Evolutionary conservation across 2,797 vertebrate genomes (phyloP).

Genomic region (Cheirogaleus major): DNA sequence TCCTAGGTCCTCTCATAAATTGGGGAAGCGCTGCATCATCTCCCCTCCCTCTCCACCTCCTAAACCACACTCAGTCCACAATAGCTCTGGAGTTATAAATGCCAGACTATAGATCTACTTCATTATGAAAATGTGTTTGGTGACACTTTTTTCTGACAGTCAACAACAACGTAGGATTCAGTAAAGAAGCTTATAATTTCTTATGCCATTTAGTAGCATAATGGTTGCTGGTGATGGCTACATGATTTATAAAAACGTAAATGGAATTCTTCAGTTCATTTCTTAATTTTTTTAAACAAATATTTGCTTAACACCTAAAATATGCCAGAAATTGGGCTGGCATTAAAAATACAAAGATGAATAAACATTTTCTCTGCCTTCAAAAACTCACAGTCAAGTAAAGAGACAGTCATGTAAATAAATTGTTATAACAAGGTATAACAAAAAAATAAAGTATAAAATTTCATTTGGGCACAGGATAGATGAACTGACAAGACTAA

Average conservation of each 20-base stretch:
- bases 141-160: slow-evolving; percentile 23
- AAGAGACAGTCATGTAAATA: slow-evolving; percentile 44
- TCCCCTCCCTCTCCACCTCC: background rate
- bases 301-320: slow-evolving; percentile 61
- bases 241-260: slow-evolving; percentile 45
- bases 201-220: background rate
- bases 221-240: background rate
- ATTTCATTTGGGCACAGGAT: background rate
- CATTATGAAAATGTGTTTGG: background rate
- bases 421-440: background rate
- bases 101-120: background rate
- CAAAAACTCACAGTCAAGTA: slow-evolving; percentile 46
- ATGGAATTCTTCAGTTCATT: slow-evolving; percentile 32
- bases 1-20: background rate
- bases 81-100: background rate
- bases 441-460: background rate
- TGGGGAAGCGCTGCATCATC: background rate
- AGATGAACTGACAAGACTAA: background rate
- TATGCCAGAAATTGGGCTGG: slow-evolving; percentile 23
- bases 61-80: background rate
- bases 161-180: background rate
- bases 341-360: slow-evolving; percentile 43
- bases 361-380: slow-evolving; percentile 51
- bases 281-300: slow-evolving; percentile 43
- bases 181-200: background rate